These are phyloP conservation scores for Atherinosoma microstoma DNA, from an alignment of 2,797 vertebrate species.

Conservation along the genomic window DNA sequence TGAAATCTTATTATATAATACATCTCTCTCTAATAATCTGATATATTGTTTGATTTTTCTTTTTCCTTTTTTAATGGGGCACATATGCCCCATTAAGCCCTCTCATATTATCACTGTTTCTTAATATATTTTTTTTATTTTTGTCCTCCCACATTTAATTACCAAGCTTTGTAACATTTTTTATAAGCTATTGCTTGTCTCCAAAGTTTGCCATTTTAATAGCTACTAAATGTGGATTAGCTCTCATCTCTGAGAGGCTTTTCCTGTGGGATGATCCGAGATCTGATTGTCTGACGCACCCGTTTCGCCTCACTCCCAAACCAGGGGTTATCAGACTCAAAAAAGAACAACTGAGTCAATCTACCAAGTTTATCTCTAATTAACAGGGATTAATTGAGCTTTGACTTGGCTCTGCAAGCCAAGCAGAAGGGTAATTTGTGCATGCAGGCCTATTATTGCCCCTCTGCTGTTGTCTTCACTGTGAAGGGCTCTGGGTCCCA, in stretches of 20 bases:
- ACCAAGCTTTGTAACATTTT: constrained; percentile 28
- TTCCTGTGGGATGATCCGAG: constrained; percentile 32
- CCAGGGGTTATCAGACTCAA: constrained; percentile 63
- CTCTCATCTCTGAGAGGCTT: constrained; percentile 37
- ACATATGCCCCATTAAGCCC: constrained; percentile 2
- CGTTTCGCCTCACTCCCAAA: constrained; percentile 54
- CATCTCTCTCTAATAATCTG: constrained; percentile 38
- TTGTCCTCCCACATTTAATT: constrained; percentile 57
- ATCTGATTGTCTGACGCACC: constrained; percentile 42
- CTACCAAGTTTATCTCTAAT: constrained; percentile 80
- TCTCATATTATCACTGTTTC: constrained; percentile 20
- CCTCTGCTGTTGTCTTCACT: constrained; percentile 60
- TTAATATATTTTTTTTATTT: constrained; percentile 11
- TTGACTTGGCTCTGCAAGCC: constrained; percentile 66
- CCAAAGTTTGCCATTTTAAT: constrained; percentile 55
- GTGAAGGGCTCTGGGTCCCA: constrained; percentile 49
- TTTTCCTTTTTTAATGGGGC: constrained; percentile 11
- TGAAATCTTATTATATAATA: constrained; percentile 25
- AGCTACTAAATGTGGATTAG: constrained; percentile 65
- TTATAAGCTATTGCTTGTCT: constrained; percentile 22
- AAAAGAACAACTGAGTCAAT: constrained; percentile 64
- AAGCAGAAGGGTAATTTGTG: constrained; percentile 71
- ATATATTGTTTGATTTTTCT: constrained; percentile 36
- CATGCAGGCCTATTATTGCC: constrained; percentile 62
- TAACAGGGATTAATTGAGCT: constrained; percentile 79